Evolutionary conservation across 1,140 invertebrate genomes (phyloP).

Genomic region (Drosophila melanica): DNA sequence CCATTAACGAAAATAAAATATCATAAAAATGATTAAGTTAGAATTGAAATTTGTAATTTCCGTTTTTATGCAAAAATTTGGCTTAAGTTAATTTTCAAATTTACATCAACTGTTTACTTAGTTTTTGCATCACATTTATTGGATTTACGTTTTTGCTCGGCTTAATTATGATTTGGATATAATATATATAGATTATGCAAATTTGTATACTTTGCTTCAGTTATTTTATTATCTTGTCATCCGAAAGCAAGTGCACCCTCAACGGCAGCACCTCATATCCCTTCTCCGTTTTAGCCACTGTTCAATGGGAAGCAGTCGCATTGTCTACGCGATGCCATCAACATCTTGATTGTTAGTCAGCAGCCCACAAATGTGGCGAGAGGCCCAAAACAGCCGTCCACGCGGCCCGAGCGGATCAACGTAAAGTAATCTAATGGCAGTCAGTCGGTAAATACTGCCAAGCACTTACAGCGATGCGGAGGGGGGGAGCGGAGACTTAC

Average conservation of each 20-base stretch:
- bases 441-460: constrained; percentile 65
- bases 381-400: constrained; percentile 55
- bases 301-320: constrained; percentile 32
- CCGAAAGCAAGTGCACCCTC: neutral
- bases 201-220: neutral
- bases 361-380: constrained; percentile 13
- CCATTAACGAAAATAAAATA: too few species aligned
- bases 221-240: neutral
- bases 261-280: neutral
- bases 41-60: too few species aligned
- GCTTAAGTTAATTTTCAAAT: neutral
- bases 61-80: too few species aligned
- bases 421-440: constrained; percentile 76
- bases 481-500: constrained; percentile 25
- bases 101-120: too few species aligned
- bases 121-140: constrained; percentile 1
- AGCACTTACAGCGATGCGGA: constrained; percentile 51
- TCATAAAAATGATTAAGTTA: too few species aligned
- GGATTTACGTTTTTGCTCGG: neutral
- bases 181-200: neutral
- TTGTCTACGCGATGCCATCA: constrained; percentile 38
- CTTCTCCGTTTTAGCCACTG: constrained; percentile 4
- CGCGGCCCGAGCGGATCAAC: constrained; percentile 63
- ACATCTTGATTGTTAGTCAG: constrained; percentile 44
- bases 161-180: neutral